Conservation (phyloP, 2,113 vertebrate species). For the Ovis canadensis region DNA sequence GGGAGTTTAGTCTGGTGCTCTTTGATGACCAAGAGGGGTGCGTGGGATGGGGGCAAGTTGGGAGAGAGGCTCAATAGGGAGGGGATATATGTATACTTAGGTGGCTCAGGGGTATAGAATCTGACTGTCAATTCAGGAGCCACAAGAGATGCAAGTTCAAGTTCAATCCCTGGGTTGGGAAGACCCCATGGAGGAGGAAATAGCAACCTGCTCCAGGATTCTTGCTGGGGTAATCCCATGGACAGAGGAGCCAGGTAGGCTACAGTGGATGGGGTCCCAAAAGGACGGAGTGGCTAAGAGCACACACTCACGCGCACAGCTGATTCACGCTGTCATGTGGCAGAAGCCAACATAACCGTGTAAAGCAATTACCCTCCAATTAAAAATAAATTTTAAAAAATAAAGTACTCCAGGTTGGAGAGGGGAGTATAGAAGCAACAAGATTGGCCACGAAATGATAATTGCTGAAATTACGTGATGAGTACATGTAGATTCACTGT, state of each 20-base stretch:
- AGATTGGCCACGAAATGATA: background rate
- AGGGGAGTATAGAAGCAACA: background rate
- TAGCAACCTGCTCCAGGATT: background rate
- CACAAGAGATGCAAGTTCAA: background rate
- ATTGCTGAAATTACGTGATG: background rate
- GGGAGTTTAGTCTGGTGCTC: background rate
- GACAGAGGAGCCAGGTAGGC: background rate
- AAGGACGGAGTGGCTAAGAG: background rate
- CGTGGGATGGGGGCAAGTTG: background rate
- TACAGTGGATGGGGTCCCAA: background rate
- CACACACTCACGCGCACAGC: accelerated
- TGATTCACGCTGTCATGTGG: background rate
- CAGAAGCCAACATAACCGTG: background rate
- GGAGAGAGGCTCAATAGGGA: background rate
- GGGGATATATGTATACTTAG: background rate
- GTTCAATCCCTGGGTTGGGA: background rate
- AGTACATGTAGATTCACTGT: background rate
- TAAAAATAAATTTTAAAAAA: background rate
- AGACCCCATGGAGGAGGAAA: background rate
- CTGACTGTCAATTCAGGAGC: background rate
- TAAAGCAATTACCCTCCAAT: background rate
- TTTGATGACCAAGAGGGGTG: background rate
- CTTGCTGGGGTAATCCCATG: background rate
- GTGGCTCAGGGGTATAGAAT: background rate
- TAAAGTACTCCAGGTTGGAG: background rate